Evolutionary conservation across 2,113 vertebrate species (phyloP), one percentile per base, ranked within the genome.

Genomic region (Oriolus oriolus): DNA sequence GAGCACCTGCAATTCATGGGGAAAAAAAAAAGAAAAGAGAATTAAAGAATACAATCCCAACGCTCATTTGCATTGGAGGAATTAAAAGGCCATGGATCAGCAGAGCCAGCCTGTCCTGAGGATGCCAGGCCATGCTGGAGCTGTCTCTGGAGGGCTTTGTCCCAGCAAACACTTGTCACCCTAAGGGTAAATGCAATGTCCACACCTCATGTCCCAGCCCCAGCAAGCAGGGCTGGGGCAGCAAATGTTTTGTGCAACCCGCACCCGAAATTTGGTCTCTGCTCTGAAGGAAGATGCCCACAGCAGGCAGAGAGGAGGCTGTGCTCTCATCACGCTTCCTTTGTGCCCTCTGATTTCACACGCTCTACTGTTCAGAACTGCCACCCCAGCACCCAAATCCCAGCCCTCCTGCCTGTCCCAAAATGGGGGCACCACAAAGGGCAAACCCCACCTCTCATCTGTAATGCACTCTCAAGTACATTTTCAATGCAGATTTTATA

Each of bases 21-120:
- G 1, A 0, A 0, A 3, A 26, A 56, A 39, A 16, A 16, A 27
- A 30, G 44, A 45, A 45, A 22, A 16, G 1, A 45, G 1, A 37
- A 68, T 23, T 21, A 5, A 42, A 52, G 61, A 47, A 30, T 37
- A 19, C 8, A 77, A 45, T 23, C 8, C 5, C 21, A 63, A 42
- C 42, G 20, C 19, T 74, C 13, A 33, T 50, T 66, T 63, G 68
- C 27, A 56, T 8, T 20, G 41, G 7, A 87, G 49, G 52, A 45
- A 63, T 49, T 64, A 35, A 66, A 80, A 64, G 14, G 35, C 16
- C 15, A 7, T 30, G 26, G 22, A 90, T 68, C 4, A 82, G 56
- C 60, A 85, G 39, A 63, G 42, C 22, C 54, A 77, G 33, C 8
- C 50, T 33, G 26, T 49, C 60, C 56, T 49, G 64, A 92, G 35